Conservation (phyloP, 2,888 invertebrate species). For the Drosophila macrospina region DNA sequence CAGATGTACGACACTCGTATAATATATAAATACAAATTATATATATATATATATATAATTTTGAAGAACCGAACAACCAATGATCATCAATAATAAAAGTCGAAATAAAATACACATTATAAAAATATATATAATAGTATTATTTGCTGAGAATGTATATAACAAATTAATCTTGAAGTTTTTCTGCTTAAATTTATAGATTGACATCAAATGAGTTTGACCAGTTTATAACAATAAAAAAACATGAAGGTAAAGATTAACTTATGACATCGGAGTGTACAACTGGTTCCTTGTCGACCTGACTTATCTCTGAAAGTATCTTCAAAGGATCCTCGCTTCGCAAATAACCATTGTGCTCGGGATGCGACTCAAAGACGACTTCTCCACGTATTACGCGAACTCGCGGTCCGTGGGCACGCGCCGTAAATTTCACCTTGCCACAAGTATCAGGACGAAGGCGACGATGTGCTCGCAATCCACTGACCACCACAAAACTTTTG, state of each 20-base stretch:
- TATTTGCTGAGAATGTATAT: neutral
- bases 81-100: conserved; percentile 64
- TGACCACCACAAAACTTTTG: conserved; percentile 82
- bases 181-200: no score
- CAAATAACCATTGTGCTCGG: conserved; percentile 80
- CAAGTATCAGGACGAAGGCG: conserved; percentile 80
- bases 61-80: conserved; percentile 55
- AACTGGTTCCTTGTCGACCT: conserved; percentile 20
- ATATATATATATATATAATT: conserved; percentile 64
- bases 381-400: conserved; percentile 83
- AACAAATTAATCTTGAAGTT: neutral
- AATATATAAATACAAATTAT: conserved; percentile 54
- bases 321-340: conserved; percentile 78
- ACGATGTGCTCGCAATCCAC: conserved; percentile 83
- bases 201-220: neutral
- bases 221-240: no score
- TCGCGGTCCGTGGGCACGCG: conserved; percentile 83
- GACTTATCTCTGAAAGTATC: conserved; percentile 58
- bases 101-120: conserved; percentile 56
- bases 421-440: conserved; percentile 80
- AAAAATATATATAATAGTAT: conserved; percentile 8
- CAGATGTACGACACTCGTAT: conserved; percentile 22
- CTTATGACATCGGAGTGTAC: conserved; percentile 4
- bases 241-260: neutral
- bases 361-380: conserved; percentile 82